A percentile compares a stretch with the other conserved stretches of the same genome.
Evolutionary conservation across 2,113 vertebrate species (phyloP).

Genomic region (Rhizomys pruinosus): DNA sequence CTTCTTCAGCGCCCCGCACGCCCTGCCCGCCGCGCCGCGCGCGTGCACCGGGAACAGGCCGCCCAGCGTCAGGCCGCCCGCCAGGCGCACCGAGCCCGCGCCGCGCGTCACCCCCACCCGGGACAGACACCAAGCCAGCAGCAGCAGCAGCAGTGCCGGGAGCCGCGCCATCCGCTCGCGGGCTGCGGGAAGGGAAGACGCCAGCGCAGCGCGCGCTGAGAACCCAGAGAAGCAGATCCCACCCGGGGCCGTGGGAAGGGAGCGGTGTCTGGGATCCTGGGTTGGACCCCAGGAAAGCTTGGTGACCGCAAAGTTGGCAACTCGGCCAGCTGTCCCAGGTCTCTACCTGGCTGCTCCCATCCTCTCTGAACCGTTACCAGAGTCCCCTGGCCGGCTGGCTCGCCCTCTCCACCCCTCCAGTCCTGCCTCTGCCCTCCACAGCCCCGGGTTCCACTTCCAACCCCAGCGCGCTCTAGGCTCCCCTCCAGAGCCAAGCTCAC

Average conservation of each 20-base stretch:
- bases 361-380: background rate
- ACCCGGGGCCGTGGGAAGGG: too few relatives aligned
- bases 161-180: background rate
- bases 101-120: constrained; percentile 60
- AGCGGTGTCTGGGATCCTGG: too few relatives aligned
- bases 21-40: constrained; percentile 89
- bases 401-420: background rate
- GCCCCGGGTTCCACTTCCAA: background rate
- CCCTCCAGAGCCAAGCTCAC: background rate
- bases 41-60: constrained; percentile 94
- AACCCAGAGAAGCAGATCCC: accelerated
- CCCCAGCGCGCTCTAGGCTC: background rate
- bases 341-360: background rate
- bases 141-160: background rate
- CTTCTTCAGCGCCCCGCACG: constrained; percentile 92
- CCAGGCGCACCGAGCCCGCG: constrained; percentile 91
- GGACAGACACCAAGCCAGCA: background rate
- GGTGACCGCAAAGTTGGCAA: background rate
- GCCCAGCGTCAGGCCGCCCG: constrained; percentile 92
- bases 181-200: background rate
- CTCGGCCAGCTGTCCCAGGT: too few relatives aligned
- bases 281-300: background rate
- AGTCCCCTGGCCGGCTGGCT: background rate
- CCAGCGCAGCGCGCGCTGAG: background rate
- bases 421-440: background rate